phyloP scores from a whole-genome alignment of 1,140 invertebrate species.

The Dreissena polymorpha region DNA sequence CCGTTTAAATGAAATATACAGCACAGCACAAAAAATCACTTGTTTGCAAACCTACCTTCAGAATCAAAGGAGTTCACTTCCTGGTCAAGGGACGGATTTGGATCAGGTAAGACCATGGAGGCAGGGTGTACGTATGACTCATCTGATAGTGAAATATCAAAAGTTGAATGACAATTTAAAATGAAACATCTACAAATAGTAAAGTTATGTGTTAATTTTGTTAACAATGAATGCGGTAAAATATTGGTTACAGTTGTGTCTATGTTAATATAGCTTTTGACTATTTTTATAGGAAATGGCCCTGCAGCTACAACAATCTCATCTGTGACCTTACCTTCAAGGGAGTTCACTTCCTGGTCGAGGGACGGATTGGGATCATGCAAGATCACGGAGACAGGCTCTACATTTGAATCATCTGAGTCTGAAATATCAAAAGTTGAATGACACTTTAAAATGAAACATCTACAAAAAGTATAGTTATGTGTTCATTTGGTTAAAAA shows the following conservation, averaged over 20 bases:
- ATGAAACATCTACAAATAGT: too few species aligned
- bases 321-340: neutral
- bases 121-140: neutral
- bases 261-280: neutral
- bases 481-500: too few species aligned
- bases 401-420: neutral
- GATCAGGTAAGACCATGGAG: neutral
- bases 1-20: neutral
- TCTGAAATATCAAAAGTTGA: slow-evolving; percentile 3
- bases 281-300: neutral
- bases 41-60: neutral
- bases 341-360: neutral
- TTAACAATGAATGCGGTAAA: too few species aligned
- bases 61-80: neutral
- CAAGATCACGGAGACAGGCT: neutral
- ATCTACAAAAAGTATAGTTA: too few species aligned
- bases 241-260: neutral
- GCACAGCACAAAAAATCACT: neutral
- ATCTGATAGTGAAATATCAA: neutral
- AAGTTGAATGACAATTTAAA: neutral
- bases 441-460: neutral
- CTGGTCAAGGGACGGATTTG: neutral
- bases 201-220: too few species aligned
- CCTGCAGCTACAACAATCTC: neutral
- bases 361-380: neutral